Evolutionary conservation across 2,888 invertebrate species (phyloP).

Genomic region (Tachina lurida): DNA sequence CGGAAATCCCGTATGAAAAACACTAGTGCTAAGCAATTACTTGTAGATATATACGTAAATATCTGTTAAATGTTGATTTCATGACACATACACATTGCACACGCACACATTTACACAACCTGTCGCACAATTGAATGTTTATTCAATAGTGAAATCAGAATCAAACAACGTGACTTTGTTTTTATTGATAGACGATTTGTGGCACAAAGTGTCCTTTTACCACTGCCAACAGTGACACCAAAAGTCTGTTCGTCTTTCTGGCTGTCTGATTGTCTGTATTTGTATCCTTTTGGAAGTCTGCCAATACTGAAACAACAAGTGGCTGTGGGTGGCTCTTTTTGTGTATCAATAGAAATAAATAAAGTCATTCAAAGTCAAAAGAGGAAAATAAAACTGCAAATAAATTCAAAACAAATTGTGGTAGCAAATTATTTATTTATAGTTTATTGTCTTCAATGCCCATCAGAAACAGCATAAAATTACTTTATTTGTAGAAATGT

Average conservation of each 20-base stretch:
- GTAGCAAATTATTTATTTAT: constrained; percentile 46
- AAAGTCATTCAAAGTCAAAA: constrained; percentile 8
- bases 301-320: constrained; percentile 50
- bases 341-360: constrained; percentile 40
- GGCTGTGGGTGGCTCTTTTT: constrained; percentile 1
- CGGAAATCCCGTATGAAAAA: too few relatives aligned
- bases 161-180: constrained; percentile 55
- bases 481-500: constrained; percentile 22
- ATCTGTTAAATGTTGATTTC: neutral
- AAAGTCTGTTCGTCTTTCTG: neutral
- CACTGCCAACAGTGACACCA: constrained; percentile 19
- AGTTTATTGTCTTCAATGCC: constrained; percentile 12
- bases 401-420: constrained; percentile 42
- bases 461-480: neutral
- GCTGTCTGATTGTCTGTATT: neutral
- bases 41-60: neutral
- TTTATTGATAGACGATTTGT: constrained; percentile 51
- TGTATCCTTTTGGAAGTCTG: constrained; percentile 22
- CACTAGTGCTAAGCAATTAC: too few relatives aligned
- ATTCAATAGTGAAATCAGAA: constrained; percentile 34
- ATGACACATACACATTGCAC: neutral
- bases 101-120: neutral
- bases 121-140: constrained; percentile 10
- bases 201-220: constrained; percentile 23
- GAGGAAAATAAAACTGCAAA: neutral